Conservation (phyloP, 2,797 vertebrate genomes). For the Pangasius krempfi region DNA sequence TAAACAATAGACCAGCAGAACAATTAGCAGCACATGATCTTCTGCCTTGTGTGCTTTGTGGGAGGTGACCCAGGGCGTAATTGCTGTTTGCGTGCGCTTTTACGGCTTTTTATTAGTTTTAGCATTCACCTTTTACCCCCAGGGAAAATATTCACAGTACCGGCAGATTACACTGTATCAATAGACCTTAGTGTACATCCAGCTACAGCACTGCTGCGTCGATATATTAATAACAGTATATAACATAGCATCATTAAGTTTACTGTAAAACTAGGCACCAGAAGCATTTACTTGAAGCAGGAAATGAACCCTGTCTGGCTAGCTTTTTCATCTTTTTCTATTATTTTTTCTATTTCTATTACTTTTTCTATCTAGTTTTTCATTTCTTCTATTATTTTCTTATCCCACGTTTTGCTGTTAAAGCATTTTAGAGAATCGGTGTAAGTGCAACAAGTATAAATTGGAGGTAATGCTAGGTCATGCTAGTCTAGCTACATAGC, state of each 20-base stretch:
- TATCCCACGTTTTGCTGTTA: neutral
- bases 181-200: neutral
- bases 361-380: too few species aligned
- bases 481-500: too few species aligned
- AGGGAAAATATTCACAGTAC: neutral
- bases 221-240: neutral
- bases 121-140: neutral
- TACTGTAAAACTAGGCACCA: neutral
- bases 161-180: too few species aligned
- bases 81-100: conserved; percentile 50
- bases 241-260: neutral
- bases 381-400: neutral
- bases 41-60: conserved; percentile 45
- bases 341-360: too few species aligned
- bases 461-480: too few species aligned
- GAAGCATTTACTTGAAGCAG: neutral
- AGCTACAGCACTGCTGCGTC: neutral
- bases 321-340: neutral
- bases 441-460: neutral
- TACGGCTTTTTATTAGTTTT: conserved; percentile 33
- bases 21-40: conserved; percentile 66
- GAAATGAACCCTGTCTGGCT: neutral
- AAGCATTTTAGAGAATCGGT: neutral
- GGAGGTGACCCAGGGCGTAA: conserved; percentile 46
- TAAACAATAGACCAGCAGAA: conserved; percentile 72